Evolutionary conservation across 2,888 invertebrate species (phyloP), one percentile per base, ranked within the genome.

Genomic region (Dioctria linearis): DNA sequence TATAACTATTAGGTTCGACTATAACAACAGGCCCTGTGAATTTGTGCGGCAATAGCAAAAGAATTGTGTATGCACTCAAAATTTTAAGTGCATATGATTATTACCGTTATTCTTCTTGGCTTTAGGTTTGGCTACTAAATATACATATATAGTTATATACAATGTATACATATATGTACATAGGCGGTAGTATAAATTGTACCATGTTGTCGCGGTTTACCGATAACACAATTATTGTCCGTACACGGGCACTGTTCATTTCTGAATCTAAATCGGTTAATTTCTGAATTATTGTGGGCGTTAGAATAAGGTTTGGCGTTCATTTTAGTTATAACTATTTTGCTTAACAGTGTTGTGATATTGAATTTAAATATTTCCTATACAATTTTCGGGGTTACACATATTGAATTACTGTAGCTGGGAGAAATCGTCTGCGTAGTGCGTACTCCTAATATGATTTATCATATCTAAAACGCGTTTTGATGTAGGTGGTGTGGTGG

Each of bases 31-130:
- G 37, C 39, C 37, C 13, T 11, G 37, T 5, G 39, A 5, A 25
- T 25, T 25, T 25, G 40, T 6, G 61, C 61, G 39, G 4, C 40
- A 3, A 63, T 63, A 63, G 37, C 25, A 37, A 37, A 9, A 63
- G 61, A 40, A n/a, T 39, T 63, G 37, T 63, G 37, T 40, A 63
- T 63, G 61, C 61, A 63, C 61, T 63, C 11, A 39, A 63, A 63
- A 63, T 63, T 37, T 63, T 63, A 63, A 63, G 61, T 63, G 61
- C 61, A 63, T 63, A 63, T 13, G 40, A 37, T 39, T 40, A 63
- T 63, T 37, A 61, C 61, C 3, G 61, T 61, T 61, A 61, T 61
- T 61, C 39, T 9, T 40, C 37, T 39, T 63, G 40, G 25, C 61
- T 63, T 63, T 63, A 63, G 37, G 8, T n/a, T 63, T 37, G 4